Evolutionary conservation across 2,113 vertebrate species (phyloP).

Genomic region (Lamprotornis superbus): DNA sequence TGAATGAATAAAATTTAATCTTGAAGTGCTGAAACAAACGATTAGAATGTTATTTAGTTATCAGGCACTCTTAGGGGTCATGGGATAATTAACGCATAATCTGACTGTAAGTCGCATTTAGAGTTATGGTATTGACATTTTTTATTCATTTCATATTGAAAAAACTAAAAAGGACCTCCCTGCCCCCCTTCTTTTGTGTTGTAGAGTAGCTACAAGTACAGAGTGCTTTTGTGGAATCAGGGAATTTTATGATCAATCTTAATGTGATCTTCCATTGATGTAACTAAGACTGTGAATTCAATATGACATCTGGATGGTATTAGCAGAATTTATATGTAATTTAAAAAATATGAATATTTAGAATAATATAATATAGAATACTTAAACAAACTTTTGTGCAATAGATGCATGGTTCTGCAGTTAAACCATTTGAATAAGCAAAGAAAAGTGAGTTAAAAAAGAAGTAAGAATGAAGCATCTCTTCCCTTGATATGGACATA

Average conservation of each 20-base stretch:
- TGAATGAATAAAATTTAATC: conserved; percentile 44
- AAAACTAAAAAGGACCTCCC: not conserved
- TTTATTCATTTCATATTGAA: not conserved
- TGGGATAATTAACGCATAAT: conserved; percentile 23
- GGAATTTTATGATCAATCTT: conserved; percentile 40
- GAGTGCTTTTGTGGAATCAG: not conserved
- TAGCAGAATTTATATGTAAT: conserved; percentile 53
- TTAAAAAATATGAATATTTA: conserved; percentile 31
- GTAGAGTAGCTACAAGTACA: not conserved
- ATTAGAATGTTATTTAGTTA: conserved; percentile 23
- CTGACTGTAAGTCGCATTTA: not conserved
- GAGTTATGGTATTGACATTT: conserved; percentile 8
- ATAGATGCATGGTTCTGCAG: not conserved
- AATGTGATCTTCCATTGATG: not conserved
- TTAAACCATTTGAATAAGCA: not conserved
- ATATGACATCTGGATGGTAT: conserved; percentile 29
- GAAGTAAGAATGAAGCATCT: not conserved
- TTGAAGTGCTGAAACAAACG: conserved; percentile 35
- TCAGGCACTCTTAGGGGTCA: conserved; percentile 21
- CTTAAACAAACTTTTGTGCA: not conserved
- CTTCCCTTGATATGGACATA: not conserved
- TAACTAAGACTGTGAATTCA: conserved; percentile 9
- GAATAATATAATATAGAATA: not conserved
- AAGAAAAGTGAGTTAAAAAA: not conserved
- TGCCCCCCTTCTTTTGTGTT: not conserved